Evolutionary conservation across 1,140 invertebrate species (phyloP), one percentile per base, ranked within the genome.

Genomic region (Leptonema lineaticorne): DNA sequence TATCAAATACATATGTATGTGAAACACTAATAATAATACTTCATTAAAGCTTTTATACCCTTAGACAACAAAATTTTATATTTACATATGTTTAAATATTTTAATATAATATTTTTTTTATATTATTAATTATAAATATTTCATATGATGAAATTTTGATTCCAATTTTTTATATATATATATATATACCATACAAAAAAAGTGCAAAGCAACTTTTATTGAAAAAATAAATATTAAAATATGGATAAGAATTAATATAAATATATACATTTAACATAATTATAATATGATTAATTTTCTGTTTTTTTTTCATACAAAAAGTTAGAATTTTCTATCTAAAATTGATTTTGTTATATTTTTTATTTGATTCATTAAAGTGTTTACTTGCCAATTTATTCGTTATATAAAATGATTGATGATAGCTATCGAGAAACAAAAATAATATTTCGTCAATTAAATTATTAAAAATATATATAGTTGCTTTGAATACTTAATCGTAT

Each of bases 31-130:
- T 62, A 16, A 1, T 29, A 50, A 64, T 64, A 64, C 45, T 64
- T 41, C 24, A 24, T 64, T 64, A 64, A 64, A 64, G 62, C 62
- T 64, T 50, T 50, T 64, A 64, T 64, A 64, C 62, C 62, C 62
- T 64, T 50, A 64, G 41, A 50, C 29, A 30, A 37, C 58, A 41
- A 1, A 26, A n/a, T 37, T 45, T 24, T 18, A 41, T 62, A 62
- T 62, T 37, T 62, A 62, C 59, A 62, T 20, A 6, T 33, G 30
- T n/a, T n/a, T n/a, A n/a, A n/a, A n/a, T n/a, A n/a, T n/a, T n/a
- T n/a, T n/a, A n/a, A n/a, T n/a, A n/a, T n/a, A 33, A 56, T 7
- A 56, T 56, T 48, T 16, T 7, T 7, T 48, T 6, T 22, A 16
- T 7, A 48, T 16, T 48, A 7, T 48, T 6, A 48, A 16, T 6